phyloP scores from a whole-genome alignment of 2,888 invertebrate species.

The Ectemnius cavifrons region DNA sequence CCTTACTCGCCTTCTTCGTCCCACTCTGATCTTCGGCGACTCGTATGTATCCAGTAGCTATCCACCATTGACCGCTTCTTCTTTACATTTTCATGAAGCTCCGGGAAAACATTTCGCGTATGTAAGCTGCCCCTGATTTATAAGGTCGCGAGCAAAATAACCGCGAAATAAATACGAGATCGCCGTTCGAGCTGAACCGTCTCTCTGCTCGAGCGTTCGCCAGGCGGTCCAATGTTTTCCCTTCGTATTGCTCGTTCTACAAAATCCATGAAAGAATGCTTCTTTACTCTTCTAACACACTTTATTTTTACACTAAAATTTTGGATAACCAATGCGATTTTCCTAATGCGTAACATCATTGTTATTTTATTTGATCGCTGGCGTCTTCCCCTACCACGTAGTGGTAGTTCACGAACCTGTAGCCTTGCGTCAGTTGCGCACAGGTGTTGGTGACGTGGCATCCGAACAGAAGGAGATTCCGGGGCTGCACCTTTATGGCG shows the following conservation, averaged over 20 bases:
- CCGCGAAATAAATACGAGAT: slow-evolving; percentile 17
- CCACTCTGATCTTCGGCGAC: too few relatives aligned
- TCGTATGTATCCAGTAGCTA: too few relatives aligned
- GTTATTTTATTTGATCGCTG: neutral
- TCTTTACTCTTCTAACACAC: neutral
- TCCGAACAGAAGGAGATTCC: slow-evolving; percentile 68
- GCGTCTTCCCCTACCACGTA: slow-evolving; percentile 69
- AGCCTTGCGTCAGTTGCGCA: slow-evolving; percentile 78
- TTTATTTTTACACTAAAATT: too few relatives aligned
- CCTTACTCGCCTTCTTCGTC: too few relatives aligned
- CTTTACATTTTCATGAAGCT: slow-evolving; percentile 38
- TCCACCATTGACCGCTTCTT: slow-evolving; percentile 9
- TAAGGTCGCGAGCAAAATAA: slow-evolving; percentile 1
- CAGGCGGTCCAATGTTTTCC: too few relatives aligned
- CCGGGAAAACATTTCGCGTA: slow-evolving; percentile 20
- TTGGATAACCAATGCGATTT: too few relatives aligned
- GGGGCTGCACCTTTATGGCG: slow-evolving; percentile 67
- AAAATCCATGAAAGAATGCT: neutral
- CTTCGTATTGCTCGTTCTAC: neutral
- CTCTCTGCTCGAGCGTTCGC: too few relatives aligned
- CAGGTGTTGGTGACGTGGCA: slow-evolving; percentile 68
- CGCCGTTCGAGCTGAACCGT: neutral
- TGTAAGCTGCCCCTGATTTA: slow-evolving; percentile 17
- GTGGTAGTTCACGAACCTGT: slow-evolving; percentile 85
- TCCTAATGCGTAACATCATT: neutral